Conservation (phyloP, 2,797 vertebrate genomes). For the Distichodus sexfasciatus region DNA sequence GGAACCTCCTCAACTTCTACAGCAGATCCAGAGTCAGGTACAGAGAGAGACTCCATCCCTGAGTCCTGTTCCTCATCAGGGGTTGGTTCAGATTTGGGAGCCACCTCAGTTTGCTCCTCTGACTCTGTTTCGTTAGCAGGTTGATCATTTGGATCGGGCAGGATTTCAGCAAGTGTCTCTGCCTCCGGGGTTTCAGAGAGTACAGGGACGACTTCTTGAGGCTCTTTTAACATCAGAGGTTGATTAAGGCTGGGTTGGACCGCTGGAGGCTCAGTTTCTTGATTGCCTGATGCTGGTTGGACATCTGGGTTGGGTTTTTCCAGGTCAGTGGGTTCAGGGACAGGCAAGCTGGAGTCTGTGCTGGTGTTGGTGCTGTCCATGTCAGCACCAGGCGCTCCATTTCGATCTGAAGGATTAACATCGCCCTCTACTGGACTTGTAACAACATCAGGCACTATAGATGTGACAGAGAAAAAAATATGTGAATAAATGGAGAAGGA, state of each 20-base stretch:
- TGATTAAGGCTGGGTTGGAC: neutral
- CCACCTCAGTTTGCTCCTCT: slow-evolving; percentile 22
- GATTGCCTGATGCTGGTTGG: neutral
- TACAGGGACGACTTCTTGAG: neutral
- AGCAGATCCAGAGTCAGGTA: slow-evolving; percentile 42
- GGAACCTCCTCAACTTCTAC: slow-evolving; percentile 36
- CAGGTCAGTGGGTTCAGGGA: neutral
- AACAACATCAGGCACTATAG: slow-evolving; percentile 24
- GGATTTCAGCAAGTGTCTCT: slow-evolving; percentile 30
- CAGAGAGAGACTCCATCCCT: neutral
- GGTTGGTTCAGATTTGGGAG: slow-evolving; percentile 32
- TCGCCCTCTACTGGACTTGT: slow-evolving; percentile 38
- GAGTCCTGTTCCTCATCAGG: slow-evolving; percentile 26
- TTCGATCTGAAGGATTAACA: slow-evolving; percentile 12
- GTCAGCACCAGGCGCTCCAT: slow-evolving; percentile 6
- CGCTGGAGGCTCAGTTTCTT: neutral
- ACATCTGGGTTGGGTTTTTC: slow-evolving; percentile 13
- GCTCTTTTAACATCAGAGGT: neutral
- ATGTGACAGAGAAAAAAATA: neutral
- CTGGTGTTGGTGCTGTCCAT: neutral
- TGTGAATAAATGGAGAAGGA: neutral
- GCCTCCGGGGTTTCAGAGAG: slow-evolving; percentile 15
- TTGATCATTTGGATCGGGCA: slow-evolving; percentile 22
- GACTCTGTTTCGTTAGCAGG: slow-evolving; percentile 36
- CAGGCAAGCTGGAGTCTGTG: neutral